A percentile compares a stretch with the other conserved stretches of the same genome.
These are phyloP conservation scores for Temnopleurus reevesii DNA, from an alignment of 53 echinoderm and acorn worm species.

Conservation along the genomic window DNA sequence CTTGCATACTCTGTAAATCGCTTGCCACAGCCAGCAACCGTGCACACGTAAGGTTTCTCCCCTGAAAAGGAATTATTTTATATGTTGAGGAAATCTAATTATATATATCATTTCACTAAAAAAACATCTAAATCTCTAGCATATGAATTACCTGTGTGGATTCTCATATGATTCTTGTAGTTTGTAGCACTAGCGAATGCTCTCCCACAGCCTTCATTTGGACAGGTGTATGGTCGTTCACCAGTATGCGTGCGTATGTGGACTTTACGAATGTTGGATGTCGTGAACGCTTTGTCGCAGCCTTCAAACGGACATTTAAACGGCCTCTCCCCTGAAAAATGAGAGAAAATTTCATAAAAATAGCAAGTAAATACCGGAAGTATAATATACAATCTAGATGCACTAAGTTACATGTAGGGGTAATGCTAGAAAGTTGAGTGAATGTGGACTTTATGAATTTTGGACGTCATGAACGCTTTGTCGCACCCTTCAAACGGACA, in stretches of 20 bases:
- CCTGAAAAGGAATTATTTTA: too few relatives aligned
- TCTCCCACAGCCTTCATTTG: constrained; percentile 77
- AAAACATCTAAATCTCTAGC: neutral
- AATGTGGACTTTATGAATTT: neutral
- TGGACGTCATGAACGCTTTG: constrained; percentile 65
- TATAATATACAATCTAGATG: too few relatives aligned
- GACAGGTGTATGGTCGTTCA: constrained; percentile 89
- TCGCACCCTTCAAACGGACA: constrained; percentile 95
- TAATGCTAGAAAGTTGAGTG: too few relatives aligned
- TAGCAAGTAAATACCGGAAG: too few relatives aligned
- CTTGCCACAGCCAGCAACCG: too few relatives aligned
- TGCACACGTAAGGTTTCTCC: too few relatives aligned
- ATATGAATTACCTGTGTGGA: constrained; percentile 82
- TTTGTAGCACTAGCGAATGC: constrained; percentile 99
- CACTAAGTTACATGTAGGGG: too few relatives aligned
- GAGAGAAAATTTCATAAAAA: neutral
- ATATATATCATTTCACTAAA: too few relatives aligned
- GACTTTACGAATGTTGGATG: constrained; percentile 97
- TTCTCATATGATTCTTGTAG: constrained; percentile 99
- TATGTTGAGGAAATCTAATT: too few relatives aligned
- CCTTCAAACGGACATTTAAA: constrained; percentile 99
- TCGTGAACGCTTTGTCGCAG: constrained; percentile 91
- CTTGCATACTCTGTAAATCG: too few relatives aligned
- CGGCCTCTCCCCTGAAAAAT: constrained; percentile 80
- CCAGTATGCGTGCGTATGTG: constrained; percentile 98